Evolutionary conservation across 2,113 vertebrate species (phyloP).

Genomic region (Takifugu flavidus): DNA sequence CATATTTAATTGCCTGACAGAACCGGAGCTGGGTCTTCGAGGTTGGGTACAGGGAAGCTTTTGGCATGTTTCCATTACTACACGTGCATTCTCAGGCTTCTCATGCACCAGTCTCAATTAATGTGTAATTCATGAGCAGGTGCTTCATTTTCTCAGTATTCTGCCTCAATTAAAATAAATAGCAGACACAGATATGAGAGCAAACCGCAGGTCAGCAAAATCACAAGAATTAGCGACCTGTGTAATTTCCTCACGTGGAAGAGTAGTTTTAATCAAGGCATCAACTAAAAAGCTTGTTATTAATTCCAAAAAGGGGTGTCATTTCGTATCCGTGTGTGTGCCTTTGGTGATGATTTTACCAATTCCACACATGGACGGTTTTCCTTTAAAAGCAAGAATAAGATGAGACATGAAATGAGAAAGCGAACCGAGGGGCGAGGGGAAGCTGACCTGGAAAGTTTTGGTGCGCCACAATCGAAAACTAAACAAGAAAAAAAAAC

Average conservation of each 20-base stretch:
- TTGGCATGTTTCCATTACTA: too few relatives aligned
- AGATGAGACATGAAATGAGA: background rate
- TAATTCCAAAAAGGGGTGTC: background rate
- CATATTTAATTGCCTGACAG: constrained; percentile 5
- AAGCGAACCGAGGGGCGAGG: background rate
- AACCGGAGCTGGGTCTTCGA: constrained; percentile 4
- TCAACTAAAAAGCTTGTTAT: too few relatives aligned
- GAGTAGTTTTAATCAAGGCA: too few relatives aligned
- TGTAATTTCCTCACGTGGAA: too few relatives aligned
- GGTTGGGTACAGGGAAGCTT: background rate
- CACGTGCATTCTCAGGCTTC: background rate
- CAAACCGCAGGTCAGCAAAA: too few relatives aligned
- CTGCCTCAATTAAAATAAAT: constrained; percentile 22
- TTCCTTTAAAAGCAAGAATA: background rate
- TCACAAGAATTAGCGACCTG: too few relatives aligned
- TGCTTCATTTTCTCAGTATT: constrained; percentile 41
- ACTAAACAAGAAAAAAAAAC: background rate
- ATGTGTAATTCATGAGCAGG: constrained; percentile 26
- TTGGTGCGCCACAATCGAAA: background rate
- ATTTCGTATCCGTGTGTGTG: background rate
- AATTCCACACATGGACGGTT: too few relatives aligned
- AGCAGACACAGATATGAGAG: too few relatives aligned
- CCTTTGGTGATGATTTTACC: too few relatives aligned
- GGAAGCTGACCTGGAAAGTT: background rate
- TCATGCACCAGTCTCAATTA: constrained; percentile 7